Percentiles rank a stretch among this genome's conserved stretches.
Conservation (phyloP, 2,113 vertebrate genomes). For the Rhinolophus ferrumequinum region DNA sequence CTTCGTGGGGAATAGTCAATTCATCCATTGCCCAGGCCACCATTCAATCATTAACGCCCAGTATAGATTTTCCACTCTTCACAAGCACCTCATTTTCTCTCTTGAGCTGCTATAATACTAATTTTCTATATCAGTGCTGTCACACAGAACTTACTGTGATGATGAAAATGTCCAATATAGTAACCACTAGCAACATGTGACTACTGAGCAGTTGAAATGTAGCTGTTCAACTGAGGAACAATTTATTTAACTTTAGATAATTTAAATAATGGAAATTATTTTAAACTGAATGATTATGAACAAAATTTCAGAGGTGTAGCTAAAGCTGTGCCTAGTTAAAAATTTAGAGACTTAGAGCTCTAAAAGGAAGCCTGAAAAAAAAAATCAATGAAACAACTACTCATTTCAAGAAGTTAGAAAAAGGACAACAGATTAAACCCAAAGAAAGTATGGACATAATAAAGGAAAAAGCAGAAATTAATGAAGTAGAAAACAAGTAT, state of each 20-base stretch:
- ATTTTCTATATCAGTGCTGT: neutral
- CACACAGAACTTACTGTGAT: neutral
- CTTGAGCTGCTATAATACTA: neutral
- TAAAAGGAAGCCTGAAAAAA: neutral
- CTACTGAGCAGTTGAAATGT: neutral
- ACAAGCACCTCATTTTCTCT: neutral
- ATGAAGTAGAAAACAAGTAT: constrained; percentile 11
- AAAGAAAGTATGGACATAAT: neutral
- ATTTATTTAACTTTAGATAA: constrained; percentile 24
- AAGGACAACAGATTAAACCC: constrained; percentile 4
- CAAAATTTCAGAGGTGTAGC: neutral
- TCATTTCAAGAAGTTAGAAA: neutral
- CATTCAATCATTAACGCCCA: neutral
- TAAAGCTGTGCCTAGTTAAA: neutral
- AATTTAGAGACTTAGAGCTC: neutral
- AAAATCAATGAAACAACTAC: constrained; percentile 38
- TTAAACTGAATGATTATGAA: constrained; percentile 51
- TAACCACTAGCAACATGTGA: neutral
- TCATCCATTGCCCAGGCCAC: neutral
- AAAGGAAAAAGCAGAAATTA: neutral
- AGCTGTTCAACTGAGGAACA: neutral
- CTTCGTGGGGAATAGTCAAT: neutral
- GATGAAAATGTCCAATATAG: neutral
- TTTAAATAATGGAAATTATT: constrained; percentile 35
- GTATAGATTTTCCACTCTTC: constrained; percentile 27